Conservation (phyloP, 1,140 invertebrate genomes). For the Drosophila takahashii region DNA sequence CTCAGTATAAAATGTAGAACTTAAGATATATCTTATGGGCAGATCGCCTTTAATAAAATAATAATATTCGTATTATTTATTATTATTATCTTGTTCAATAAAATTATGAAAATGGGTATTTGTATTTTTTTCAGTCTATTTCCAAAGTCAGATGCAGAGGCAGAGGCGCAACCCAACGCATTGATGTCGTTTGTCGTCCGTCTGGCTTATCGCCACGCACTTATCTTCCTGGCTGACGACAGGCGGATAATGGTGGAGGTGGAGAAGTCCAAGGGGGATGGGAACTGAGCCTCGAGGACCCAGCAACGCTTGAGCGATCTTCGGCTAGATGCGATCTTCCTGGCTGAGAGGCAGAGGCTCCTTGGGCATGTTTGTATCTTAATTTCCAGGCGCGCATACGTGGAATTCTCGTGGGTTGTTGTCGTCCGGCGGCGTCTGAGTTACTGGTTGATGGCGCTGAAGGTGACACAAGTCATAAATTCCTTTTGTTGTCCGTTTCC, state of each 20-base stretch:
- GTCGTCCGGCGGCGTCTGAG: constrained; percentile 62
- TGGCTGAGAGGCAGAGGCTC: constrained; percentile 58
- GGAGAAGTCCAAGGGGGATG: constrained; percentile 2
- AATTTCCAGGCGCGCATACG: constrained; percentile 80
- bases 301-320: constrained; percentile 68
- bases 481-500: constrained; percentile 70
- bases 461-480: constrained; percentile 84
- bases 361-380: constrained; percentile 80
- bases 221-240: constrained; percentile 64
- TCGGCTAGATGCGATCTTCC: constrained; percentile 63
- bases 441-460: constrained; percentile 82
- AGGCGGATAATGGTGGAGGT: constrained; percentile 32
- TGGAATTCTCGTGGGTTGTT: constrained; percentile 64
- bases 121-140: neutral
- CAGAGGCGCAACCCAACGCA: constrained; percentile 74
- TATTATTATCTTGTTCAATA: too few species aligned
- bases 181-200: constrained; percentile 73
- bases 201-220: constrained; percentile 80
- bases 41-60: neutral
- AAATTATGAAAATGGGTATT: too few species aligned
- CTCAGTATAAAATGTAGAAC: too few species aligned
- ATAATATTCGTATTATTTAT: too few species aligned
- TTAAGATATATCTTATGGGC: too few species aligned
- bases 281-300: constrained; percentile 10
- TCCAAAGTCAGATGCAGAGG: constrained; percentile 44